Evolutionary conservation across 2,113 vertebrate species (phyloP).

Genomic region (Marcusenius ussheri): DNA sequence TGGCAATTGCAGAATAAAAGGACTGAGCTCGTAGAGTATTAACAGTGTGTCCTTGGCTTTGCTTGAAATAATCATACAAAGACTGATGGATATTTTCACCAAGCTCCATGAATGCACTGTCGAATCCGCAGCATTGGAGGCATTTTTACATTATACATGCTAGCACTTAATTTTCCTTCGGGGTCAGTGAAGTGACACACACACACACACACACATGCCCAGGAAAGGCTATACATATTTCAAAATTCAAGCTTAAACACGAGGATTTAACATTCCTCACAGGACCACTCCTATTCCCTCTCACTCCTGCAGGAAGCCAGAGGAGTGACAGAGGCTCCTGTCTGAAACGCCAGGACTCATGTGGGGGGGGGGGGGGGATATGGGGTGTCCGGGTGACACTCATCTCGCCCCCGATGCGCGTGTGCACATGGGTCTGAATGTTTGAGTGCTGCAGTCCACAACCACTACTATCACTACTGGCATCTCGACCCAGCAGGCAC

Average conservation of each 20-base stretch:
- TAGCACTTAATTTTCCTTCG: slow-evolving; percentile 29
- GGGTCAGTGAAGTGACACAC: slow-evolving; percentile 44
- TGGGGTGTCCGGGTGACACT: neutral
- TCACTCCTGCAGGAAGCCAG: slow-evolving; percentile 7
- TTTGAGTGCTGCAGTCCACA: neutral
- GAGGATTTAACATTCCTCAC: slow-evolving; percentile 37
- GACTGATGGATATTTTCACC: slow-evolving; percentile 37
- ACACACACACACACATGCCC: slow-evolving; percentile 37
- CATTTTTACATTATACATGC: slow-evolving; percentile 28
- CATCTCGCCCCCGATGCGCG: neutral
- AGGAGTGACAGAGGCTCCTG: neutral
- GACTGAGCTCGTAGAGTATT: slow-evolving; percentile 48
- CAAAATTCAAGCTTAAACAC: slow-evolving; percentile 36
- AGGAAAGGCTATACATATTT: slow-evolving; percentile 47
- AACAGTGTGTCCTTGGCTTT: slow-evolving; percentile 34
- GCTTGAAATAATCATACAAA: slow-evolving; percentile 32
- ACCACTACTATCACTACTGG: neutral
- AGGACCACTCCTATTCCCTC: slow-evolving; percentile 32
- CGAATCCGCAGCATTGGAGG: slow-evolving; percentile 27
- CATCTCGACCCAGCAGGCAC: neutral
- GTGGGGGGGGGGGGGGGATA: neutral
- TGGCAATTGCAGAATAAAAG: slow-evolving; percentile 49
- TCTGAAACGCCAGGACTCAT: neutral
- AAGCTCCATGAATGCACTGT: slow-evolving; percentile 35
- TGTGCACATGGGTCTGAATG: neutral